Evolutionary conservation across 2,888 invertebrate genomes (phyloP), one percentile per base, ranked within the genome.

Genomic region (Heteromurus nitidus): DNA sequence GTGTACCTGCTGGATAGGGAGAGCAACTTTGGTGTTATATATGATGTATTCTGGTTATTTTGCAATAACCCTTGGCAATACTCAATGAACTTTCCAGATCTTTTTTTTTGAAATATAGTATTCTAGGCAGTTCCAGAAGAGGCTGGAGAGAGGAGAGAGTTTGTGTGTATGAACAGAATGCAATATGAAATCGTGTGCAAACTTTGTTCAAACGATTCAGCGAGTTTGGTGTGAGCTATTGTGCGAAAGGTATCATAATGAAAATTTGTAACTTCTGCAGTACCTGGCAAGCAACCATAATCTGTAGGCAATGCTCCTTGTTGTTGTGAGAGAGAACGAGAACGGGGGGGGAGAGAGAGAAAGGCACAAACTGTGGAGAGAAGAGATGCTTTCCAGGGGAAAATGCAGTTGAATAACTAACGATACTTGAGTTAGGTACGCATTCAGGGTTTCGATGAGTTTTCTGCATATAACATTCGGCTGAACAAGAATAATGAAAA

Each of bases 401-500:
- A 55, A 55, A 55, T 55, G 55, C 55, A 55, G 16, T 16, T 13
- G n/a, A 47, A 36, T 50, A 50, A 55, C 55, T 55, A 55, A 55
- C 55, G 26, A 26, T 7, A 50, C 55, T 22, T 26, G 26, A 24
- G 3, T 26, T 26, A 22, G 24, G 26, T 9, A 55, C 55, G 26
- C 26, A 55, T 26, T 7, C 53, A 26, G 42, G 64, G 50, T 64
- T 73, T 47, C 28, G n/a, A 62, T 7, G 26, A 72, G 60, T 30
- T 73, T 70, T 60, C 16, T 64, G 64, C 73, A 44, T 64, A 47
- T 22, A 55, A 64, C 36, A 47, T 11, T 3, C n/a, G 24, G 55
- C 24, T 50, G 64, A 72, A 64, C 47, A 73, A 26, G 65, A 74
- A 73, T 50, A 74, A 74, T 74, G 50, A 74, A 74, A 74, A 16